Percentiles rank a stretch among this genome's conserved stretches.
Conservation (phyloP, 2,797 vertebrate species). For the Cottoperca gobio region DNA sequence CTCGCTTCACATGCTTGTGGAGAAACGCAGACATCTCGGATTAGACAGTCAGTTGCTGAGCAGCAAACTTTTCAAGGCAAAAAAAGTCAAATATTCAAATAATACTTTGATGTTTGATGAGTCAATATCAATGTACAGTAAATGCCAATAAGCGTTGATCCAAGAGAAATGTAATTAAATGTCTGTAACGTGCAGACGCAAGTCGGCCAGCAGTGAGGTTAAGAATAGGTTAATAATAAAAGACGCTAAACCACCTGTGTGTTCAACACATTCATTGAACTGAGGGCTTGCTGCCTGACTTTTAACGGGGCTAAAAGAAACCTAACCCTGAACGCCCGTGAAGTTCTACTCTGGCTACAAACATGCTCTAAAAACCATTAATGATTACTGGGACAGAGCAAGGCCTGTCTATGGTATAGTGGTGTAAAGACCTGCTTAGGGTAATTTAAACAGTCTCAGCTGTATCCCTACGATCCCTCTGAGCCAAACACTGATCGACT, state of each 20-base stretch:
- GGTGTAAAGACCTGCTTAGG: conserved; percentile 40
- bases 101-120: background rate
- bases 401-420: conserved; percentile 15
- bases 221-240: no score
- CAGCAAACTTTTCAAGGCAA: background rate
- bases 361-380: conserved; percentile 27
- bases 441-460: conserved; percentile 58
- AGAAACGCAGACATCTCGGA: background rate
- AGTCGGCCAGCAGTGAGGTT: background rate
- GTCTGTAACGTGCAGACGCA: background rate
- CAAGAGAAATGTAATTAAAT: background rate
- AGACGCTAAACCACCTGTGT: conserved; percentile 10
- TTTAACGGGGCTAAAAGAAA: conserved; percentile 16
- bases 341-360: conserved; percentile 1
- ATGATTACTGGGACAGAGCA: conserved; percentile 23
- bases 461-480: conserved; percentile 56
- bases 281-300: background rate
- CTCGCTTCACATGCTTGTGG: background rate
- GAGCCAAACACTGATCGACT: conserved; percentile 81
- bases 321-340: background rate
- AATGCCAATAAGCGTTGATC: background rate
- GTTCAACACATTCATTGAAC: conserved; percentile 1
- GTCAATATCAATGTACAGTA: background rate
- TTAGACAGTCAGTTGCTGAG: background rate
- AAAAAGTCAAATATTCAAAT: background rate